phyloP scores from a whole-genome alignment of 2,113 vertebrate genomes.

The Chelonoidis abingdonii region DNA sequence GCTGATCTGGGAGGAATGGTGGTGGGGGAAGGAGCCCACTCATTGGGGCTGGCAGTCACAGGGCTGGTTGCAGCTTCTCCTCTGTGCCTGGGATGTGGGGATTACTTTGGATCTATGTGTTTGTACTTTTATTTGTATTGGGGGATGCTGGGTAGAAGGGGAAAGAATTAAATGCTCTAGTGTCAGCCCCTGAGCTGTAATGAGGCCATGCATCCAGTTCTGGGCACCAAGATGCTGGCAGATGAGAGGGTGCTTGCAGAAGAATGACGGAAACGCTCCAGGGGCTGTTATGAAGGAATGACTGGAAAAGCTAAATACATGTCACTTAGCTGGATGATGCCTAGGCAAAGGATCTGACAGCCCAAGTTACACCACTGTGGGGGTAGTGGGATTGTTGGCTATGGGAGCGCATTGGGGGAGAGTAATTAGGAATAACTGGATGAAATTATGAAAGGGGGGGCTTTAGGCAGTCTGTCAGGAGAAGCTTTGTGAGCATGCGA shows the following conservation, averaged over 20 bases:
- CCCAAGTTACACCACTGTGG: not conserved
- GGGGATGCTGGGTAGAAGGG: not conserved
- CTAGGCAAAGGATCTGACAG: not conserved
- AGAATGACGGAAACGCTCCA: not conserved
- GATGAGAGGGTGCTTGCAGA: not conserved
- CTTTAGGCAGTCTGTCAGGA: not conserved
- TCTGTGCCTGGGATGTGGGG: not conserved
- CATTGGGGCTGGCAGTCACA: not conserved
- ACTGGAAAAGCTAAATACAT: not conserved
- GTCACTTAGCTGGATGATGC: not conserved
- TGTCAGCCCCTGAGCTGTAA: not conserved
- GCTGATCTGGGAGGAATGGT: accelerated
- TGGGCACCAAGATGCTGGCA: not conserved
- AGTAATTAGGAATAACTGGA: not conserved
- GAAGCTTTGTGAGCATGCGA: not conserved
- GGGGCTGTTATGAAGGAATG: not conserved
- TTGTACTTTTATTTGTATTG: not conserved
- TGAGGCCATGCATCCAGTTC: not conserved
- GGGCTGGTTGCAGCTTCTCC: accelerated
- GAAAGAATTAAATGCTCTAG: not conserved
- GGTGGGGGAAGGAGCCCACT: accelerated
- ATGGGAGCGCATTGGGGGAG: not conserved
- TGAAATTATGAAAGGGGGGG: not conserved
- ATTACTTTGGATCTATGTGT: not conserved
- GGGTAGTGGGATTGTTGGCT: not conserved